phyloP scores from a whole-genome alignment of 2,888 invertebrate species.

The Sarcophaga variegata region DNA sequence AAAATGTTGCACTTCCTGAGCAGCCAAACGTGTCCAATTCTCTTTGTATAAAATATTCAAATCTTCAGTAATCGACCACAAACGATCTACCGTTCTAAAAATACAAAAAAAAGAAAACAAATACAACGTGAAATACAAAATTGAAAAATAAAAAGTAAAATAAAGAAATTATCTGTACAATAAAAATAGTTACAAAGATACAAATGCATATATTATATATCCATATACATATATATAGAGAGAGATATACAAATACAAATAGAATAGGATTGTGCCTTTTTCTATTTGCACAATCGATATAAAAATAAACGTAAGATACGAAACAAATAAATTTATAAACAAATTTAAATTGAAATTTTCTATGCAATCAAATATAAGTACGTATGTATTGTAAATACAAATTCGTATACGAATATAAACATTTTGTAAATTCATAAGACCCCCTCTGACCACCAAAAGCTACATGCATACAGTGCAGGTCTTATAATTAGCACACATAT shows the following conservation, averaged over 20 bases:
- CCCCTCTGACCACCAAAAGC: too few species aligned
- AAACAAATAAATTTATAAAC: slow-evolving; percentile 31
- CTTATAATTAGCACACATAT: too few species aligned
- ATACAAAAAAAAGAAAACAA: slow-evolving; percentile 36
- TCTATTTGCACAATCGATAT: not conserved
- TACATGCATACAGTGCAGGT: too few species aligned
- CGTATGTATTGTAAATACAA: slow-evolving; percentile 4
- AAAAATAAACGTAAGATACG: slow-evolving; percentile 20
- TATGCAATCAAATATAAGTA: slow-evolving; percentile 57
- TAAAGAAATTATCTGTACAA: slow-evolving; percentile 17
- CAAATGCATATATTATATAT: not conserved
- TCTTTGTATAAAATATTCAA: slow-evolving; percentile 94
- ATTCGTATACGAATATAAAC: slow-evolving; percentile 48
- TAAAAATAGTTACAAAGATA: not conserved
- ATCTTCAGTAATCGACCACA: slow-evolving; percentile 93
- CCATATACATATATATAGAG: not conserved
- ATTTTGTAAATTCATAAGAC: not conserved
- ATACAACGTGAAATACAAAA: not conserved
- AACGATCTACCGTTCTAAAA: slow-evolving; percentile 87
- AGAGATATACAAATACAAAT: slow-evolving; percentile 9
- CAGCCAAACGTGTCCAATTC: slow-evolving; percentile 94
- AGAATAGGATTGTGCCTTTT: slow-evolving; percentile 25
- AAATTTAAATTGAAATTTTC: slow-evolving; percentile 60
- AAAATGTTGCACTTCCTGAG: slow-evolving; percentile 92
- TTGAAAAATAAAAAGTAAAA: slow-evolving; percentile 2